Conservation (phyloP, 1,140 invertebrate genomes). For the Pemphigus obesinymphae region DNA sequence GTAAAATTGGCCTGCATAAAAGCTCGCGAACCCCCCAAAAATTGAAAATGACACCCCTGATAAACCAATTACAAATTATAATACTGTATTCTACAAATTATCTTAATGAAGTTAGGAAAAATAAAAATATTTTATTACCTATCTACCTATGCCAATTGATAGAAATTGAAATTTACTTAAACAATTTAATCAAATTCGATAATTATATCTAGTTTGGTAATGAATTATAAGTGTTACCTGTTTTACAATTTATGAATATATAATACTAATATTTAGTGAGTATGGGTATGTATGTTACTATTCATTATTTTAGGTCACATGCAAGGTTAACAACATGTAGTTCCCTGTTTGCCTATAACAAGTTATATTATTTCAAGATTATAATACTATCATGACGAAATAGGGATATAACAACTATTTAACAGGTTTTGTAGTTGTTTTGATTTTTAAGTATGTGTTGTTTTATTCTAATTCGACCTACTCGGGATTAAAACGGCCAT, state of each 20-base stretch:
- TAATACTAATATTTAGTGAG: background rate
- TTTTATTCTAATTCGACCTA: background rate
- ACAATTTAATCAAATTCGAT: background rate
- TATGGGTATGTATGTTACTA: background rate
- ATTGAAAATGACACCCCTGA: too few relatives aligned
- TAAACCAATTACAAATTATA: too few relatives aligned
- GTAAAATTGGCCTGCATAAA: too few relatives aligned
- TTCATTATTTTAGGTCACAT: conserved; percentile 17
- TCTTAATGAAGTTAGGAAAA: too few relatives aligned
- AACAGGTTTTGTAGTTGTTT: background rate
- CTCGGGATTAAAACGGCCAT: background rate
- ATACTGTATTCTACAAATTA: too few relatives aligned
- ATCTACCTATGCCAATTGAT: too few relatives aligned
- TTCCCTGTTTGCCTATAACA: background rate
- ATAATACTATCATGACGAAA: background rate
- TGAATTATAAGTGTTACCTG: background rate
- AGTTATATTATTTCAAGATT: conserved; percentile 41
- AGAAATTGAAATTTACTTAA: too few relatives aligned
- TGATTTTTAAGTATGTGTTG: background rate
- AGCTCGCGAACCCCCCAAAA: too few relatives aligned
- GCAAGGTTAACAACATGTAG: conserved; percentile 18
- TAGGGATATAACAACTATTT: background rate
- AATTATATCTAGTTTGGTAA: background rate
- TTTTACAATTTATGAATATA: background rate
- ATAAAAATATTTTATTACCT: too few relatives aligned